phyloP scores from a whole-genome alignment of 1,140 invertebrate genomes.

The Pseudomyrmex gracilis region DNA sequence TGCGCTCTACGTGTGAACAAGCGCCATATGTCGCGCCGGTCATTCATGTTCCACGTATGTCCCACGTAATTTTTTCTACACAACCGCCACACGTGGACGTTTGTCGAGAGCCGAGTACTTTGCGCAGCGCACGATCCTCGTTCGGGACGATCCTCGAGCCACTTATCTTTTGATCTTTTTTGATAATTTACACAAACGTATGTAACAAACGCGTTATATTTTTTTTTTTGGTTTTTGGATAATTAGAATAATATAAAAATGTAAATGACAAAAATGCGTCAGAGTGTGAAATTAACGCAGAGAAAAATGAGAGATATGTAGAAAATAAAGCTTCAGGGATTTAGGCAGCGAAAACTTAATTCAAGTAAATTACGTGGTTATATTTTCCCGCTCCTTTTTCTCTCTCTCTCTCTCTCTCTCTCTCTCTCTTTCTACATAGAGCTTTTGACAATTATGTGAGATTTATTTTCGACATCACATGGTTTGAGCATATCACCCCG shows the following conservation, averaged over 20 bases:
- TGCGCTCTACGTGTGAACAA: slow-evolving; percentile 19
- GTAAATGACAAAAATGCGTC: too few species aligned
- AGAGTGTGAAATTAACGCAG: neutral
- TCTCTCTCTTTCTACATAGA: too few species aligned
- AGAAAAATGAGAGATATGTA: neutral
- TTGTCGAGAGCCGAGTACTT: neutral
- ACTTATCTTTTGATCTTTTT: slow-evolving; percentile 8
- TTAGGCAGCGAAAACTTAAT: neutral
- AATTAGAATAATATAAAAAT: too few species aligned
- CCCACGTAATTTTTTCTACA: slow-evolving; percentile 36
- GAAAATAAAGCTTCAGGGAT: neutral
- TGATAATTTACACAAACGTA: too few species aligned
- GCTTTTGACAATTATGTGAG: too few species aligned
- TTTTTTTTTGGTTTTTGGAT: too few species aligned
- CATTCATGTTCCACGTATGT: slow-evolving; percentile 68
- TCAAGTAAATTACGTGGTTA: neutral
- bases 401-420: too few species aligned
- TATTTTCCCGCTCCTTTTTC: too few species aligned
- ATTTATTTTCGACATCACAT: too few species aligned
- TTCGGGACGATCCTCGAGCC: slow-evolving; percentile 22
- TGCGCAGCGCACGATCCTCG: slow-evolving; percentile 16
- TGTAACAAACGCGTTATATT: too few species aligned
- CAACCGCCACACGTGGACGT: slow-evolving; percentile 13
- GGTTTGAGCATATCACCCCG: too few species aligned
- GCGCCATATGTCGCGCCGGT: slow-evolving; percentile 64